Percentiles rank a stretch among this genome's conserved stretches.
Conservation (phyloP, 1,140 invertebrate genomes). For the Amphibalanus amphitrite region DNA sequence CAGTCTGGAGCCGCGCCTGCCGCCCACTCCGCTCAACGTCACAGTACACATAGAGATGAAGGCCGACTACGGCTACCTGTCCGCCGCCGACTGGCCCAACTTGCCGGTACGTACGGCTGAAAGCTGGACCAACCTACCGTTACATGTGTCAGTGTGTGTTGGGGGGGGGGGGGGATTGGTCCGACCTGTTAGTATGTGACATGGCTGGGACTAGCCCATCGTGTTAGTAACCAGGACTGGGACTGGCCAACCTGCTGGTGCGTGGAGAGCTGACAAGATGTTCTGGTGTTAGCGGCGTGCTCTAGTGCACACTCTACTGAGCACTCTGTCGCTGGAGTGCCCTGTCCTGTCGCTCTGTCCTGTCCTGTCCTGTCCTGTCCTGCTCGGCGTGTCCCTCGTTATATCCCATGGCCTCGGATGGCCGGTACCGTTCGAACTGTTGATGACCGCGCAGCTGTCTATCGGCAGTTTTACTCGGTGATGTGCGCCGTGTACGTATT, state of each 20-base stretch:
- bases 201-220: background rate
- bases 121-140: background rate
- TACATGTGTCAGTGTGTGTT: background rate
- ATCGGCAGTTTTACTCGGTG: too few relatives aligned
- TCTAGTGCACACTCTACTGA: background rate
- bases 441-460: background rate
- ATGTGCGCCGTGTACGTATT: too few relatives aligned
- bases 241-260: too few relatives aligned
- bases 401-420: too few relatives aligned
- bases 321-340: slow-evolving; percentile 5
- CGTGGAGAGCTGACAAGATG: background rate
- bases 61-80: slow-evolving; percentile 47
- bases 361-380: background rate
- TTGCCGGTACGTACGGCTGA: slow-evolving; percentile 34
- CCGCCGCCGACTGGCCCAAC: slow-evolving; percentile 52
- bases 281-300: too few relatives aligned
- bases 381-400: too few relatives aligned
- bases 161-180: too few relatives aligned
- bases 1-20: slow-evolving; percentile 5
- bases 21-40: slow-evolving; percentile 23
- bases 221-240: too few relatives aligned
- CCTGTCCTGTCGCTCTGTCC: slow-evolving; percentile 7
- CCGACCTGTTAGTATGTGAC: background rate
- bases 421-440: too few relatives aligned
- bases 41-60: slow-evolving; percentile 44